phyloP scores from a whole-genome alignment of 2,113 vertebrate species.

The Aythya baeri region DNA sequence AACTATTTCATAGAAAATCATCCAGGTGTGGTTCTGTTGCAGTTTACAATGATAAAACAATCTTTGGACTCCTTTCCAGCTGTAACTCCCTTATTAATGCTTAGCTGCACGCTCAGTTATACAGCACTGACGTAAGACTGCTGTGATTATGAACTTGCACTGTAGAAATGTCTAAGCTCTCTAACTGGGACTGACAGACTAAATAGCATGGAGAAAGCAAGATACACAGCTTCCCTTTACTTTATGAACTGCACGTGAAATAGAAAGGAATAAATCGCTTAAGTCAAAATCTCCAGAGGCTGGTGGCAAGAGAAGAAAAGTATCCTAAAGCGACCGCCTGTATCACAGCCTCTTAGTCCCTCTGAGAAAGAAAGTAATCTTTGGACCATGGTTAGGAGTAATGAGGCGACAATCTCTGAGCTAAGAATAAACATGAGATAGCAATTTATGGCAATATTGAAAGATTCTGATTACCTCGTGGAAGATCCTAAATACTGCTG shows the following conservation, averaged over 20 bases:
- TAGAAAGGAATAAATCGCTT: background rate
- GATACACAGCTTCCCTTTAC: background rate
- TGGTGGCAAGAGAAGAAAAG: background rate
- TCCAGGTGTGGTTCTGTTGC: background rate
- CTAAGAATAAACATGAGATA: background rate
- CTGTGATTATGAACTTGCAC: background rate
- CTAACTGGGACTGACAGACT: background rate
- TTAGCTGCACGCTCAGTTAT: background rate
- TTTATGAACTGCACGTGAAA: background rate
- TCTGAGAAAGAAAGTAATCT: background rate
- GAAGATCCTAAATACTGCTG: background rate
- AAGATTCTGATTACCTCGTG: background rate
- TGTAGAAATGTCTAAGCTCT: background rate
- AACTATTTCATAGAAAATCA: background rate
- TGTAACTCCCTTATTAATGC: background rate
- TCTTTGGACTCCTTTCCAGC: background rate
- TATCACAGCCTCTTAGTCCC: background rate
- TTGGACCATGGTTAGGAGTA: background rate
- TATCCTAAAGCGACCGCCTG: background rate
- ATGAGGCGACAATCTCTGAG: background rate
- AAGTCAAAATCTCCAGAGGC: background rate
- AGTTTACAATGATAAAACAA: background rate
- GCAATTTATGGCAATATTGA: accelerated
- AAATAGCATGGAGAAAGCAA: background rate
- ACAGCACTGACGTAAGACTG: background rate